These are phyloP conservation scores for Scleropages formosus DNA, from an alignment of 2,797 vertebrate genomes.

Conservation along the genomic window DNA sequence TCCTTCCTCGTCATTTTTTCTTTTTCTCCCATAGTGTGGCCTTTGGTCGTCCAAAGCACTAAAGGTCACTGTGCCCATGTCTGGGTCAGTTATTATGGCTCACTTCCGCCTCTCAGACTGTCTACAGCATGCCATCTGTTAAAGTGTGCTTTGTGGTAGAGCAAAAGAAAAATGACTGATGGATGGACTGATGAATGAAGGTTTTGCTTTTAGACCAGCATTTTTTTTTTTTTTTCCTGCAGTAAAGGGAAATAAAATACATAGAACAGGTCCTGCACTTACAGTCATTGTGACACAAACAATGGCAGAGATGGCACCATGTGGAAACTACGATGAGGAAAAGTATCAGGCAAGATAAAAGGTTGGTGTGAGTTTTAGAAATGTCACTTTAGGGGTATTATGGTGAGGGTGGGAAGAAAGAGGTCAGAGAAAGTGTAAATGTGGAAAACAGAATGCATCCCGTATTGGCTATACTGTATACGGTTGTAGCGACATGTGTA, in stretches of 20 bases:
- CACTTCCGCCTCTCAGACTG: constrained; percentile 44
- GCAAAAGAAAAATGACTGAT: constrained; percentile 36
- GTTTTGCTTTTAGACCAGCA: neutral
- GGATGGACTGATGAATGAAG: constrained; percentile 41
- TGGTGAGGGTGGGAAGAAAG: no score
- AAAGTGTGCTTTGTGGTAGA: neutral
- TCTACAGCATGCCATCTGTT: constrained; percentile 56
- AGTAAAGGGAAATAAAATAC: constrained; percentile 17
- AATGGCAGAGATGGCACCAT: neutral
- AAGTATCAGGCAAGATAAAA: neutral
- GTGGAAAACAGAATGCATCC: no score
- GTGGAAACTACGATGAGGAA: no score
- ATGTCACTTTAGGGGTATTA: neutral
- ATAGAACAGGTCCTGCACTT: constrained; percentile 2
- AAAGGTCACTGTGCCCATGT: constrained; percentile 31
- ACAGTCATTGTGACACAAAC: neutral
- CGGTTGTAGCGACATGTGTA: no score
- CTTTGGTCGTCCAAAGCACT: neutral
- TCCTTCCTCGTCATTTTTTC: no score
- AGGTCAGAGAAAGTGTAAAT: neutral
- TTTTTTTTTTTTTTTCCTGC: no score
- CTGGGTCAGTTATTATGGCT: constrained; percentile 47
- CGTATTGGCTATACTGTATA: no score
- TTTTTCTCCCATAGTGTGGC: no score
- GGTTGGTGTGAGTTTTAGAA: neutral